A percentile compares a stretch with the other conserved stretches of the same genome.
Conservation (phyloP, 2,113 vertebrate species). For the Perca flavescens region DNA sequence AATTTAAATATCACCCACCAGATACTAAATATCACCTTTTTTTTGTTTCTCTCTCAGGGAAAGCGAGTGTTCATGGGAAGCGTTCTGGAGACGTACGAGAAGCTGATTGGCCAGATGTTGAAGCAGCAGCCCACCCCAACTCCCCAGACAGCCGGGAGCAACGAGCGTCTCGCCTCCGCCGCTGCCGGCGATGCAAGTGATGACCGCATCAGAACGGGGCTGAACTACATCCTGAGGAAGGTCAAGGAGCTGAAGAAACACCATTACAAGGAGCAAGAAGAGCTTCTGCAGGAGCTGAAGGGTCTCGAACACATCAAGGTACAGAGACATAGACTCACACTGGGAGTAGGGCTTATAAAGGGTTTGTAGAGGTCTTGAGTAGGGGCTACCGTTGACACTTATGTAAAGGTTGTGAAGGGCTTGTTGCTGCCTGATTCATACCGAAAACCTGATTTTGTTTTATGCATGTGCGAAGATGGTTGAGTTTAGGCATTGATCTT, state of each 20-base stretch:
- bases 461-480: no score
- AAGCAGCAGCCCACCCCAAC: constrained; percentile 27
- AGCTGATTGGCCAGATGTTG: constrained; percentile 65
- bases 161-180: neutral
- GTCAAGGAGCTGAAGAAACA: constrained; percentile 23
- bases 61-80: constrained; percentile 49
- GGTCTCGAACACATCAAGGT: constrained; percentile 54
- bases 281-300: constrained; percentile 34
- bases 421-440: no score
- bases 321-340: neutral
- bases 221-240: constrained; percentile 41
- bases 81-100: constrained; percentile 64
- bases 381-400: no score
- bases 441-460: no score
- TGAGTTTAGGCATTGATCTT: no score
- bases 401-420: no score
- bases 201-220: neutral
- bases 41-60: constrained; percentile 22
- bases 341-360: neutral
- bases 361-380: no score
- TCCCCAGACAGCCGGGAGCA: neutral
- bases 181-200: rapidly evolving
- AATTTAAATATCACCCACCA: neutral
- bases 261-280: constrained; percentile 25
- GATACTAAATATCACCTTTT: neutral